phyloP scores from a whole-genome alignment of 2,113 vertebrate species.

The Psephotus haematonotus region DNA sequence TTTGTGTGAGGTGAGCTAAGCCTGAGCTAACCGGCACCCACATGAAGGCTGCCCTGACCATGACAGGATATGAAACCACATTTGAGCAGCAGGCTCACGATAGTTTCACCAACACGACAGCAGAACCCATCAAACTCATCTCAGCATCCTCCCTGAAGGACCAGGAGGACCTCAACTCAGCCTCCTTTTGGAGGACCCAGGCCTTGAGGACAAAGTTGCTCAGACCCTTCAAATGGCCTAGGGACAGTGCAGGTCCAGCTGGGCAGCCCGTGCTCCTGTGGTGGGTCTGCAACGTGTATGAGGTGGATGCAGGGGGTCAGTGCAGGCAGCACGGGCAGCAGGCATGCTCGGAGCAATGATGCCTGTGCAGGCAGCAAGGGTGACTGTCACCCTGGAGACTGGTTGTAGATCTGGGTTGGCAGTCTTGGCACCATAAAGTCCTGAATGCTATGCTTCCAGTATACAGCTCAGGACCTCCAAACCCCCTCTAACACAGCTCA shows the following conservation, averaged over 20 bases:
- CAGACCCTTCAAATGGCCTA: background rate
- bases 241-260: background rate
- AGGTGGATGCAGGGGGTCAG: too few species aligned
- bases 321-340: fast-evolving
- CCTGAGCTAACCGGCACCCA: background rate
- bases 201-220: background rate
- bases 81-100: background rate
- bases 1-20: background rate
- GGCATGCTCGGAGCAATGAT: background rate
- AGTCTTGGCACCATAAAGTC: background rate
- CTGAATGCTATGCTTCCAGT: background rate
- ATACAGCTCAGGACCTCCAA: background rate
- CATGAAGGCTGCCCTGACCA: background rate
- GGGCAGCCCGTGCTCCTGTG: fast-evolving
- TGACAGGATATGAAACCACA: conserved; percentile 19
- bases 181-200: background rate
- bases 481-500: background rate
- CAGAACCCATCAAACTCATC: background rate
- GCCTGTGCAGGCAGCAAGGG: background rate
- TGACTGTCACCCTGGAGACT: background rate
- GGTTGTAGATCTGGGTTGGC: background rate
- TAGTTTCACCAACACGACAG: background rate
- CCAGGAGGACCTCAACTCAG: background rate
- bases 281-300: background rate
- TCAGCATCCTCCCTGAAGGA: background rate